Base-by-base conservation (phyloP, 2,113 vertebrate genomes). In the Mormyrus iriodes region DNA sequence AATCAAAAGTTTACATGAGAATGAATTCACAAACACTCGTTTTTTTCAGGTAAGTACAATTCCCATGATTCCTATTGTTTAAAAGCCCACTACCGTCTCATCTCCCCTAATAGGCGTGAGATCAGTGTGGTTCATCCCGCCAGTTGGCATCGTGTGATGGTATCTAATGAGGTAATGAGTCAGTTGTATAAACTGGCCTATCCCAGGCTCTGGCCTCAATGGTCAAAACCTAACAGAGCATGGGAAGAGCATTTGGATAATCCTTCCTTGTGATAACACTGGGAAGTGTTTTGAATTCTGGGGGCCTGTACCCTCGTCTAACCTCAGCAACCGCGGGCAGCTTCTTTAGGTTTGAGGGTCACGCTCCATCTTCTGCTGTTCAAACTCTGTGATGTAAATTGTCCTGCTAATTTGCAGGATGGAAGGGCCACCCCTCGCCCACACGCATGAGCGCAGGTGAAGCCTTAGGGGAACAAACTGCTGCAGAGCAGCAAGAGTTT, bases 311-410 rank as follows among this genome's bases (percentile, higher is more conserved):
- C 93, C 89, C 92, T 92, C 82, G 82, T 85, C 87, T 88, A 91
- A 89, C 89, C 92, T 88, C 92, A 69, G 86, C 88, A 79, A 87
- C 46, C 73, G 58, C 27, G 24, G 31, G 85, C 69, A 49, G 31
- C 2, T 89, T 89, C 92, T 92, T 92, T 90, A 91, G 90, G 55
- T 55, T 69, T 88, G 90, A 90, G 86, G 83, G 90, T 90, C 90
- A 91, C 90, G 92, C 92, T 91, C 90, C 91, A n/a, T 92, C 91
- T 85, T 90, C 89, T 93, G 90, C 93, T 93, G 93, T 93, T 89
- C 91, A 94, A 95, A 94, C 95, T 93, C 93, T 58, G 91, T 27
- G 61, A 95, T 94, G 95, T 93, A 95, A 96, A 96, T 95, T 90
- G 93, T 84, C 88, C 93, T 91, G 91, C 94, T 95, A 93, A 95